Evolutionary conservation across 64 coral and sea anemone genomes (phyloP), one percentile per base, ranked within the genome.

Genomic region (Montipora efflorescens): DNA sequence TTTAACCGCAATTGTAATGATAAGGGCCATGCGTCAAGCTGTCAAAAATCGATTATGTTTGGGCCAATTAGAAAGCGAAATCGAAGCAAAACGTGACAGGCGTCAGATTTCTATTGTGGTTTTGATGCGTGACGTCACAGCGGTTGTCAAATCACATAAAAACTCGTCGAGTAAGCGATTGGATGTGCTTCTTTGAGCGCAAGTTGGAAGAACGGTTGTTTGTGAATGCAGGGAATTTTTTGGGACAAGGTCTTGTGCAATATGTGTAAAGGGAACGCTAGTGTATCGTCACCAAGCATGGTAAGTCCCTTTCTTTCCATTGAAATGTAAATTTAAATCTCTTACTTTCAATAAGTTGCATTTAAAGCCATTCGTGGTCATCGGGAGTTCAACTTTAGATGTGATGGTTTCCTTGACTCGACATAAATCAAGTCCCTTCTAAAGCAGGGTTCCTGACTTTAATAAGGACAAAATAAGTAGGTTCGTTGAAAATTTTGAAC

Each of bases 201-300:
- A 71, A 46, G 66, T 44, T n/a, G 0, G 2, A 49, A 15, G 9
- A 18, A 69, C n/a, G 44, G 59, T 10, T 71, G 8, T 7, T 14
- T 48, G 7, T 16, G 59, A 21, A 19, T 2, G 16, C 18, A 23
- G 66, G 45, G 3, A 15, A 70, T 0, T 3, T 66, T 20, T 21
- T 69, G 4, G 82, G 49, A 48, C 43, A 50, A 86, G 64, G 62
- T 48, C 68, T 69, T 20, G 18, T 22, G 15, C 45, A 50, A 50
- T 18, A 86, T 86, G 82, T 86, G 82, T 47, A 86, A 86, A 86
- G 82, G 82, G 71, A 86, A 86, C 18, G 49, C 82, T 71, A 49
- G 12, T 18, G 8, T 51, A 3, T 67, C 82, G 7, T 69, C 18
- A 7, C 47, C 62, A 11, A 86, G 66, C 82, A 16, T 86, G 82